These are phyloP conservation scores for Meghimatium bilineatum DNA, from an alignment of 2,888 invertebrate genomes.

Conservation along the genomic window DNA sequence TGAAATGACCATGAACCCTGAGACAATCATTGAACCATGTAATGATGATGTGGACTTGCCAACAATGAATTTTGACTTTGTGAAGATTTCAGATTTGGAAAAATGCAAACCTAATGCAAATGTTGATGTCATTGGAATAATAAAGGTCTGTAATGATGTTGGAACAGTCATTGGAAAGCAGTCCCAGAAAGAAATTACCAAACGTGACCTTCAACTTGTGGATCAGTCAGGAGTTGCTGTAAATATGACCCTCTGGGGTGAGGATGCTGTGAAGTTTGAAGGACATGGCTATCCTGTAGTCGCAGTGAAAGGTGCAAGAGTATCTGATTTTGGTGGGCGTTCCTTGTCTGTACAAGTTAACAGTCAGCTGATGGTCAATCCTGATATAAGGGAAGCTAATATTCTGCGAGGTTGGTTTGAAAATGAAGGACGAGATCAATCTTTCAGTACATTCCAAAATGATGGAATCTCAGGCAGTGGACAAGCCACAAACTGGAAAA, in stretches of 20 bases:
- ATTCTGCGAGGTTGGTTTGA: constrained; percentile 94
- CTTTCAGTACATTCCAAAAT: constrained; percentile 69
- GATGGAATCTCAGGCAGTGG: constrained; percentile 59
- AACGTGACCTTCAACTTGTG: constrained; percentile 90
- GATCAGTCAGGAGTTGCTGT: constrained; percentile 89
- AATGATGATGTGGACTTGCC: constrained; percentile 83
- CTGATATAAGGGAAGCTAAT: constrained; percentile 92
- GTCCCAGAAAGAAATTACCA: constrained; percentile 89
- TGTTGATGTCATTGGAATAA: constrained; percentile 92
- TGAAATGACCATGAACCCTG: constrained; percentile 91
- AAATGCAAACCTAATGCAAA: constrained; percentile 83
- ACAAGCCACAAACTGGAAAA: constrained; percentile 81
- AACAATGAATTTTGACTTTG: constrained; percentile 86
- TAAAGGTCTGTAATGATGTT: constrained; percentile 85
- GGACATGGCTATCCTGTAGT: constrained; percentile 87
- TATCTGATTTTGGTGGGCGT: constrained; percentile 88
- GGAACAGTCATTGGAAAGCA: constrained; percentile 85
- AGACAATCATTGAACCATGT: constrained; percentile 80
- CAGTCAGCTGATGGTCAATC: constrained; percentile 85
- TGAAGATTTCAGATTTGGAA: constrained; percentile 85
- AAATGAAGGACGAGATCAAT: constrained; percentile 79
- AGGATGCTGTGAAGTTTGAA: constrained; percentile 89
- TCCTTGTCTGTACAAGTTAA: constrained; percentile 74
- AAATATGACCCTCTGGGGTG: constrained; percentile 93
- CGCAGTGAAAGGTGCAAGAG: constrained; percentile 88